A percentile compares a stretch with the other conserved stretches of the same genome.
Evolutionary conservation across 2,888 invertebrate genomes (phyloP).

Genomic region (Orthosia gracilis): DNA sequence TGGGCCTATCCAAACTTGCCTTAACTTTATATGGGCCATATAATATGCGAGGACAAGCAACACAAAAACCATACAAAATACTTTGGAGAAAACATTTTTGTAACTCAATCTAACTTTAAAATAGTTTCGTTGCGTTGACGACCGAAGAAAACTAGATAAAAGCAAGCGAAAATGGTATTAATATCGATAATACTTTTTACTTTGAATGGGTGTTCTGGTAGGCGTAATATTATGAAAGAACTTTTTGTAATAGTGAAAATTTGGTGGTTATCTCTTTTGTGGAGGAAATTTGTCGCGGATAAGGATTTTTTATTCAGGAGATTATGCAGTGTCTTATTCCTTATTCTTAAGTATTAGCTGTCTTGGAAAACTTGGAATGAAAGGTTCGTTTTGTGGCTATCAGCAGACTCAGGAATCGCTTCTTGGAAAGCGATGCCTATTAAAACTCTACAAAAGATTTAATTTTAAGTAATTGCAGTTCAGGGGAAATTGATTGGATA

Average conservation of each 20-base stretch:
- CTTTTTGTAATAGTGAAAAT: slow-evolving; percentile 57
- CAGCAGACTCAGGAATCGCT: not conserved
- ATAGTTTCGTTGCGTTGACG: slow-evolving; percentile 76
- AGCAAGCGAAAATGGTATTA: slow-evolving; percentile 61
- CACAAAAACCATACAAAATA: slow-evolving; percentile 74
- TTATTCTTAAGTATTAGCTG: slow-evolving; percentile 4
- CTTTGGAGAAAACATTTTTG: slow-evolving; percentile 70
- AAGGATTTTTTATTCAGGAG: slow-evolving; percentile 34
- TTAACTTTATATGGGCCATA: slow-evolving; percentile 56
- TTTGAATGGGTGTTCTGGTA: slow-evolving; percentile 40
- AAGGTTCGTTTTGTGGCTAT: not conserved
- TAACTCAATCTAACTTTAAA: slow-evolving; percentile 86
- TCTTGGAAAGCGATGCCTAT: not conserved
- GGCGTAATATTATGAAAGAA: slow-evolving; percentile 43
- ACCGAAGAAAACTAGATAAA: slow-evolving; percentile 66
- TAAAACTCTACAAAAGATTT: not conserved
- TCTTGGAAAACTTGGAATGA: not conserved
- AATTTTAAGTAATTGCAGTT: not conserved
- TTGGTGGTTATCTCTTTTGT: slow-evolving; percentile 50
- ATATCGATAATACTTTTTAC: slow-evolving; percentile 65
- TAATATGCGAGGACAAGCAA: slow-evolving; percentile 51
- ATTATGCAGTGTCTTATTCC: slow-evolving; percentile 8
- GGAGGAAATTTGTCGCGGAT: slow-evolving; percentile 9
- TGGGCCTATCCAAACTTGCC: slow-evolving; percentile 50
- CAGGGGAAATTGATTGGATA: too few relatives aligned